A percentile compares a stretch with the other conserved stretches of the same genome.
Evolutionary conservation across 2,113 vertebrate species (phyloP).

Genomic region (Myiozetetes cayanensis): DNA sequence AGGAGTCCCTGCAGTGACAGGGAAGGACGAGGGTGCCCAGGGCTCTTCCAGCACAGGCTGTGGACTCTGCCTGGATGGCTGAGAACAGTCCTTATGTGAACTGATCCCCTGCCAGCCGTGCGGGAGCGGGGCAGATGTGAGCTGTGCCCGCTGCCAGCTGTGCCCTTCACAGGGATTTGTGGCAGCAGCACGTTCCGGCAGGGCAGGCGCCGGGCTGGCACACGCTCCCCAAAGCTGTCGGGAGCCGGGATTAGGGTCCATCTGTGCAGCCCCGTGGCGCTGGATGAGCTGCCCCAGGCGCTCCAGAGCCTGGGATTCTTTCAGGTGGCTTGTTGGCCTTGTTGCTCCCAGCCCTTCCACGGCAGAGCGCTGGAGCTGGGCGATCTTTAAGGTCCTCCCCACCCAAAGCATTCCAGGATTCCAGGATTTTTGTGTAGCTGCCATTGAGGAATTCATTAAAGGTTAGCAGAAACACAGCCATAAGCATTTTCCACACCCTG

Average conservation of each 20-base stretch:
- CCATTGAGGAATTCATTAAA: neutral
- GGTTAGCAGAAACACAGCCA: neutral
- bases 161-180: neutral
- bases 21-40: rapidly evolving
- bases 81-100: neutral
- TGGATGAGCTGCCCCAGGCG: neutral
- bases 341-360: rapidly evolving
- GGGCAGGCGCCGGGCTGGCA: neutral
- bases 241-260: neutral
- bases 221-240: neutral
- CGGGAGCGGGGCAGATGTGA: neutral
- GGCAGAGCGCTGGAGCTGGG: too few relatives aligned
- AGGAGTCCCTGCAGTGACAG: too few relatives aligned
- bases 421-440: neutral
- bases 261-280: neutral
- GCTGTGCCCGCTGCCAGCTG: neutral
- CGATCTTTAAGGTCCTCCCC: too few relatives aligned
- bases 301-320: neutral
- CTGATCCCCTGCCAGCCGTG: too few relatives aligned
- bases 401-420: neutral
- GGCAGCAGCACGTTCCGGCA: rapidly evolving
- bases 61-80: rapidly evolving
- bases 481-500: neutral
- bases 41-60: neutral
- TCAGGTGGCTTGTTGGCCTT: neutral